phyloP scores from a whole-genome alignment of 2,113 vertebrate species.

The Lamprotornis superbus region DNA sequence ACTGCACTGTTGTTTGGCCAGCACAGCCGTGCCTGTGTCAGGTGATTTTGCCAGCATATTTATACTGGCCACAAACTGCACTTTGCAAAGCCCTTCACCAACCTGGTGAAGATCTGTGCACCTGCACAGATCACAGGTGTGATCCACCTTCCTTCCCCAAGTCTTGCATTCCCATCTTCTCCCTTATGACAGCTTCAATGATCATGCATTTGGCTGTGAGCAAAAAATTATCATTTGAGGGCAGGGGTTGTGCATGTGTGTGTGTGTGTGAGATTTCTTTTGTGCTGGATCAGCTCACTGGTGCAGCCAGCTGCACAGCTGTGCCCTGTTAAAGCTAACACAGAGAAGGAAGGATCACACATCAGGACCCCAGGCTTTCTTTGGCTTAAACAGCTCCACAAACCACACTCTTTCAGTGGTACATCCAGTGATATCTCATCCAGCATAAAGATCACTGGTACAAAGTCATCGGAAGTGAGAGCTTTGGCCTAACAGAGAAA shows the following conservation, averaged over 20 bases:
- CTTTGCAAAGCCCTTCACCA: neutral
- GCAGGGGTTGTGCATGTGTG: neutral
- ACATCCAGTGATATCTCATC: neutral
- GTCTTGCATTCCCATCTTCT: neutral
- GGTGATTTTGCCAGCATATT: neutral
- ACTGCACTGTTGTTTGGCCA: neutral
- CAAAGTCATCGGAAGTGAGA: constrained; percentile 21
- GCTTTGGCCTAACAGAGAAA: neutral
- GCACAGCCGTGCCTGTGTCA: neutral
- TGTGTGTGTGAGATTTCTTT: neutral
- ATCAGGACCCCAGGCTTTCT: neutral
- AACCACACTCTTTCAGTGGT: neutral
- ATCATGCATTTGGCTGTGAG: neutral
- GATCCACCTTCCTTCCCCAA: neutral
- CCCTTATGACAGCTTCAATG: neutral
- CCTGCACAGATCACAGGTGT: neutral
- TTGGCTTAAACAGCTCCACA: neutral
- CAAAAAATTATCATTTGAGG: neutral
- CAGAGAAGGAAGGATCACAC: neutral
- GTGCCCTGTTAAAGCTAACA: neutral
- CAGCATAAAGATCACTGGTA: neutral
- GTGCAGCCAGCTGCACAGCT: neutral
- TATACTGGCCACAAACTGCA: neutral
- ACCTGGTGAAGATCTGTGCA: neutral
- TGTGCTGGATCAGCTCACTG: neutral